Evolutionary conservation across 2,888 invertebrate species (phyloP).

Genomic region (Ferrisia virgata): DNA sequence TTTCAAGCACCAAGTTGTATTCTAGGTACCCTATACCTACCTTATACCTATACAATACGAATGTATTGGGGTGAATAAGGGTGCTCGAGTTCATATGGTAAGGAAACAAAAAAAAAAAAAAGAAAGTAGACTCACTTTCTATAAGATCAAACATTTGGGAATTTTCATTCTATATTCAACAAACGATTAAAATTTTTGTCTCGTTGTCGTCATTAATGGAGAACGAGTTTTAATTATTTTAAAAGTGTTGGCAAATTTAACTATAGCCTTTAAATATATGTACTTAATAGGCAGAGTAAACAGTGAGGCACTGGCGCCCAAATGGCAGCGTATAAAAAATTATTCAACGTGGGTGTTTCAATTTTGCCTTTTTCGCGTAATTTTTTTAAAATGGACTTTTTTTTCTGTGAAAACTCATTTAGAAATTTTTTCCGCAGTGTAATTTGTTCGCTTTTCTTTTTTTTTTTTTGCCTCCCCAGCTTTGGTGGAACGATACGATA

Average conservation of each 20-base stretch:
- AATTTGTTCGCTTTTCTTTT: not conserved
- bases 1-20: not conserved
- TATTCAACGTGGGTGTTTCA: not conserved
- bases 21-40: not conserved
- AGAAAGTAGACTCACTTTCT: too few species aligned
- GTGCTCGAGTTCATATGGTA: not conserved
- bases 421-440: not conserved
- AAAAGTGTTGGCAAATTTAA: not conserved
- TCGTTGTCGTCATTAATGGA: not conserved
- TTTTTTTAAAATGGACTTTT: not conserved
- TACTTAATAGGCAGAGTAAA: not conserved
- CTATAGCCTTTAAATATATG: not conserved
- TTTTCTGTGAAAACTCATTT: not conserved
- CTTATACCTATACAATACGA: not conserved
- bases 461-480: too few species aligned
- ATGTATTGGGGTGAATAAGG: not conserved
- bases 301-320: not conserved
- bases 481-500: not conserved
- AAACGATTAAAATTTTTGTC: not conserved
- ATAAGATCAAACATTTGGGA: too few species aligned
- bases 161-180: not conserved
- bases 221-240: constrained; percentile 20
- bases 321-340: not conserved
- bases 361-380: not conserved
- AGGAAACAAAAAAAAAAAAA: not conserved